Percentiles rank a stretch among this genome's conserved stretches.
Conservation (phyloP, 37 sponge, comb jelly and placozoan species). For the Axinella damicornis region DNA sequence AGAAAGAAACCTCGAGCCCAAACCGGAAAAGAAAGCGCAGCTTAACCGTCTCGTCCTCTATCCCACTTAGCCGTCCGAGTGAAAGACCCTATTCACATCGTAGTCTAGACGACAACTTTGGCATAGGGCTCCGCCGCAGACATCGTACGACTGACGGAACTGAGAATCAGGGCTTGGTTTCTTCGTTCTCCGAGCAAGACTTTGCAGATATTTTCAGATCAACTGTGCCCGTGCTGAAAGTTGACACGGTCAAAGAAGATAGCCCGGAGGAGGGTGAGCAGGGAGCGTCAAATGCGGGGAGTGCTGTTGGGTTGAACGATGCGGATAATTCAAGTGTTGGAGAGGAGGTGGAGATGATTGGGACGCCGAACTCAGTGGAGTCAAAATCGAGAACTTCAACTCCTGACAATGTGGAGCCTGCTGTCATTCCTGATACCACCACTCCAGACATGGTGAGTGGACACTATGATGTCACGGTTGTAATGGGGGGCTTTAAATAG, state of each 20-base stretch:
- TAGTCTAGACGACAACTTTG: conserved; percentile 41
- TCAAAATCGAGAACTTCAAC: background rate
- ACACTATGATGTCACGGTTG: no score
- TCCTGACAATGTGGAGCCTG: conserved; percentile 27
- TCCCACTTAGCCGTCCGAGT: background rate
- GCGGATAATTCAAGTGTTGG: background rate
- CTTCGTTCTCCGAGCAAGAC: conserved; percentile 57
- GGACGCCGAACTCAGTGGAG: background rate
- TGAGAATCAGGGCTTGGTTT: background rate
- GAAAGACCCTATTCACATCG: background rate
- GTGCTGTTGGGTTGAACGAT: background rate
- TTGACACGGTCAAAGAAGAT: conserved; percentile 31
- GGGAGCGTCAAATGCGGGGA: background rate
- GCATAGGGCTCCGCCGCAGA: background rate
- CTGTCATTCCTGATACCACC: conserved; percentile 55
- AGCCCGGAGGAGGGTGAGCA: background rate
- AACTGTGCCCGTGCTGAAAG: background rate
- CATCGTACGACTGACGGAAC: background rate
- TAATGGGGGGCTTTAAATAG: no score
- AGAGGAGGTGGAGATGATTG: background rate
- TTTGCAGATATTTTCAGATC: conserved; percentile 39
- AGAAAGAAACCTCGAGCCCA: background rate
- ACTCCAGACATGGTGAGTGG: conserved; percentile 59
- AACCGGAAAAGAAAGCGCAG: background rate
- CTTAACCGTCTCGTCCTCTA: background rate